Evolutionary conservation across 1,140 invertebrate genomes (phyloP).

Genomic region (Leptinotarsa texana): DNA sequence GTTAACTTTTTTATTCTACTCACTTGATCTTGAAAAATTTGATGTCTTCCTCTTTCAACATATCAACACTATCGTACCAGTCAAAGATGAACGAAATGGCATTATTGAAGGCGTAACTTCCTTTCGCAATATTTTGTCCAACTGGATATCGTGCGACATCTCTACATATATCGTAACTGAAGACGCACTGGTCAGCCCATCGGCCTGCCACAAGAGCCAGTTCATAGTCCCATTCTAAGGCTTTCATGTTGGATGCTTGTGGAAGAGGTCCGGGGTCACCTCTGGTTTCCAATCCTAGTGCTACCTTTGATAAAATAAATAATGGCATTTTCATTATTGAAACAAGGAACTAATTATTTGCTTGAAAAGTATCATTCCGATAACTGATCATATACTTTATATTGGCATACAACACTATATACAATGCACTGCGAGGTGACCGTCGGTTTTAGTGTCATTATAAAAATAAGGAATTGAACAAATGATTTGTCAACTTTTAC

Average conservation of each 20-base stretch:
- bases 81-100: conserved; percentile 43
- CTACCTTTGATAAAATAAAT: conserved; percentile 46
- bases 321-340: not conserved
- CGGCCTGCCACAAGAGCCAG: conserved; percentile 63
- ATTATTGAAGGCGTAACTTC: conserved; percentile 43
- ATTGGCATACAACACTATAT: no score
- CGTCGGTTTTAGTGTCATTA: no score
- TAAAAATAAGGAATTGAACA: no score
- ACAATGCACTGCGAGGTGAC: no score
- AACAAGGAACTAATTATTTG: no score
- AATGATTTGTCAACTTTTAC: no score
- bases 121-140: conserved; percentile 52
- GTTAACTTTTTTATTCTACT: not conserved
- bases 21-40: not conserved
- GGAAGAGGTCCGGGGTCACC: conserved; percentile 60
- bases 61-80: conserved; percentile 47
- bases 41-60: not conserved
- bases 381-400: no score
- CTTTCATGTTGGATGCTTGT: conserved; percentile 60
- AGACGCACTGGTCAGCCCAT: conserved; percentile 67
- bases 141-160: conserved; percentile 54
- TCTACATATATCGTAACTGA: conserved; percentile 62
- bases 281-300: conserved; percentile 56
- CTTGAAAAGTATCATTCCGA: no score
- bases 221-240: conserved; percentile 66